Conservation (phyloP, 2,113 vertebrate genomes). For the Archilochus colubris region DNA sequence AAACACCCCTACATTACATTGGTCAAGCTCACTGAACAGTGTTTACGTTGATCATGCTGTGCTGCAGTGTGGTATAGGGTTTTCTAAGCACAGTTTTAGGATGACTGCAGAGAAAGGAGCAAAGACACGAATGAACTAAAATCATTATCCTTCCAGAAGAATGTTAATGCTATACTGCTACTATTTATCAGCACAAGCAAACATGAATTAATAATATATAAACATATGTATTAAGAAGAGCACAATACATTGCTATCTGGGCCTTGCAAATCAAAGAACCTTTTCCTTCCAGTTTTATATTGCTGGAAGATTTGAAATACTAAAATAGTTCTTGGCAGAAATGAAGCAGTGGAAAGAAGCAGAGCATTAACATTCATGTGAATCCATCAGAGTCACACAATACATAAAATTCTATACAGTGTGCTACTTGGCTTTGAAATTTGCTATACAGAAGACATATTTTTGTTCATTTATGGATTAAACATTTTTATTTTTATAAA, state of each 20-base stretch:
- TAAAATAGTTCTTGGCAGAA: slow-evolving; percentile 37
- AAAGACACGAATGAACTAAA: background rate
- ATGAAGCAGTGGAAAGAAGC: slow-evolving; percentile 14
- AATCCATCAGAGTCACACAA: background rate
- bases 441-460: background rate
- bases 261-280: background rate
- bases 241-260: background rate
- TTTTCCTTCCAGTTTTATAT: background rate
- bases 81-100: background rate
- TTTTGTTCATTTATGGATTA: background rate
- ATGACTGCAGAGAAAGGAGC: background rate
- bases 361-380: background rate
- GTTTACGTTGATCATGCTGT: background rate
- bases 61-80: background rate
- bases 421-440: slow-evolving; percentile 14
- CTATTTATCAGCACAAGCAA: background rate
- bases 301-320: slow-evolving; percentile 4
- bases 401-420: background rate
- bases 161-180: background rate
- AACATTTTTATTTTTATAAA: background rate
- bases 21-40: background rate
- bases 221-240: background rate
- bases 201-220: background rate
- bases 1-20: background rate
- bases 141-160: background rate